Conservation (phyloP, 2,113 vertebrate species). For the Rhinoderma darwinii region DNA sequence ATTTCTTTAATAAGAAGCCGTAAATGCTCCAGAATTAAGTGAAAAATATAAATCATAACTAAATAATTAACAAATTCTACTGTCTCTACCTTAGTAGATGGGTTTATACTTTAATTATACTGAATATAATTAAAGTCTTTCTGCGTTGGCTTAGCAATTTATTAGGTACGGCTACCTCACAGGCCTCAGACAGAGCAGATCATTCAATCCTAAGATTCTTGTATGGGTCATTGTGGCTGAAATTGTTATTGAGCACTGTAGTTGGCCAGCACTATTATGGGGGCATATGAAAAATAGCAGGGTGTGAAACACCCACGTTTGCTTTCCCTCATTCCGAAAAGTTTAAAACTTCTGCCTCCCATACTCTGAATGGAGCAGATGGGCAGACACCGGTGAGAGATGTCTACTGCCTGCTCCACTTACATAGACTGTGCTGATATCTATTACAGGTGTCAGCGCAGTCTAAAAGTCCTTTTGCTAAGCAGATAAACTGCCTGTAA, state of each 20-base stretch:
- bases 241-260: background rate
- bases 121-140: background rate
- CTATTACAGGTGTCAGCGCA: too few species aligned
- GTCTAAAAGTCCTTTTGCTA: too few species aligned
- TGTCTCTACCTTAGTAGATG: background rate
- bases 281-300: background rate
- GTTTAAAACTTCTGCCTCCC: too few species aligned
- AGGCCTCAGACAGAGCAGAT: background rate
- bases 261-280: background rate
- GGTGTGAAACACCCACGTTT: too few species aligned
- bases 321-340: too few species aligned
- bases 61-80: background rate
- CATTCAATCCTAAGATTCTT: background rate
- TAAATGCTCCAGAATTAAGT: background rate
- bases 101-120: background rate
- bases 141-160: background rate
- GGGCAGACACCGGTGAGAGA: too few species aligned
- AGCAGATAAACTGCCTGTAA: too few species aligned
- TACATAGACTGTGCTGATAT: too few species aligned
- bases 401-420: too few species aligned
- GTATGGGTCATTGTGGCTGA: background rate
- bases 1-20: slow-evolving; percentile 5
- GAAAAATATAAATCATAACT: background rate
- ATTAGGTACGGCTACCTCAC: background rate
- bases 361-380: too few species aligned